Conservation (phyloP, 2,113 vertebrate genomes). For the Notothenia coriiceps region DNA sequence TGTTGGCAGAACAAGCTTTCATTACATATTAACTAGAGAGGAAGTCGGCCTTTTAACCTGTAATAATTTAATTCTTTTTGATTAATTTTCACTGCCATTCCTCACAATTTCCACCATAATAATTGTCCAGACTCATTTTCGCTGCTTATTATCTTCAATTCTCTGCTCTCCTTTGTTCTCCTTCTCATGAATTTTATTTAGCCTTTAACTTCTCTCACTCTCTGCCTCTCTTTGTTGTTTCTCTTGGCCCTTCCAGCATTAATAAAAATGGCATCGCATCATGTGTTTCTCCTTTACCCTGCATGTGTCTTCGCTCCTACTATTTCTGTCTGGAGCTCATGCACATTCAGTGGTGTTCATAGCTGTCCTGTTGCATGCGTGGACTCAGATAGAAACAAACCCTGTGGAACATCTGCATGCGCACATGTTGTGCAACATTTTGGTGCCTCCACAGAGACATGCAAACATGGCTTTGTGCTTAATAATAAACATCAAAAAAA, state of each 20-base stretch:
- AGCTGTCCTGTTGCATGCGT: slow-evolving; percentile 23
- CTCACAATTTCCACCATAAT: slow-evolving; percentile 62
- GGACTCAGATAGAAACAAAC: background rate
- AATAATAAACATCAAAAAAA: slow-evolving; percentile 56
- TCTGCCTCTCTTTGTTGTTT: slow-evolving; percentile 34
- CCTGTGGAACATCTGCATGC: slow-evolving; percentile 1
- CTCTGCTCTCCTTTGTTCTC: slow-evolving; percentile 47
- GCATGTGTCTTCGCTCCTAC: slow-evolving; percentile 46
- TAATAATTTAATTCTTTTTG: slow-evolving; percentile 71
- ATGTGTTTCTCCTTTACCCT: slow-evolving; percentile 42
- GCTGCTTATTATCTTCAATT: slow-evolving; percentile 49
- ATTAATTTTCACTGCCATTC: slow-evolving; percentile 69
- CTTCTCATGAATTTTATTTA: slow-evolving; percentile 41
- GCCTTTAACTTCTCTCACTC: slow-evolving; percentile 33
- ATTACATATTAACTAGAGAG: slow-evolving; percentile 68
- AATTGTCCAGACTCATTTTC: slow-evolving; percentile 64
- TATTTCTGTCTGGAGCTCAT: slow-evolving; percentile 62
- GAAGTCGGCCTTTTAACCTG: slow-evolving; percentile 71
- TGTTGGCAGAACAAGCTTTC: slow-evolving; percentile 69
- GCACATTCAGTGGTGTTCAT: slow-evolving; percentile 18
- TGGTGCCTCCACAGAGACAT: background rate
- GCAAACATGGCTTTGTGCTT: slow-evolving; percentile 19
- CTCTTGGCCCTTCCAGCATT: slow-evolving; percentile 23
- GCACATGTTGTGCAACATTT: background rate
- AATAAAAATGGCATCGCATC: slow-evolving; percentile 60